phyloP scores from a whole-genome alignment of 2,797 vertebrate species.

The Notolepis coatsorum region DNA sequence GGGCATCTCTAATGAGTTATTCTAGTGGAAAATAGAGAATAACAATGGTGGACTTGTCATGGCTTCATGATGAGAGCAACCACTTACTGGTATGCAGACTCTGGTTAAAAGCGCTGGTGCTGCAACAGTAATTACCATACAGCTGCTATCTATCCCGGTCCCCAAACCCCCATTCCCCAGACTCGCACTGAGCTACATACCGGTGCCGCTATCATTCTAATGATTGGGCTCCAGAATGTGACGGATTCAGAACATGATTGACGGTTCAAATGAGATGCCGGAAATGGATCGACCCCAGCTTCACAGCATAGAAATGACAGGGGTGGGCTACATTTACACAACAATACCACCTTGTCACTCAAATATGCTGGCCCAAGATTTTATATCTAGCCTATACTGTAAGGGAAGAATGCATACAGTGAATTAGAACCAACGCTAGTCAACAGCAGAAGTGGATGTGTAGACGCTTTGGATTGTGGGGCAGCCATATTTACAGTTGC shows the following conservation, averaged over 20 bases:
- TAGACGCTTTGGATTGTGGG: no score
- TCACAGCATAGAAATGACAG: neutral
- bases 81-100: constrained; percentile 26
- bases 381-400: neutral
- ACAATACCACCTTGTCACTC: constrained; percentile 6
- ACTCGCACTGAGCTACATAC: neutral
- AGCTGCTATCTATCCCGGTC: constrained; percentile 20
- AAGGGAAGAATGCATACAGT: neutral
- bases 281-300: neutral
- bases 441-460: no score
- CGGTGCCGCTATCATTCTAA: constrained; percentile 7
- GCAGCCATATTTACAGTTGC: no score
- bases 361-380: neutral
- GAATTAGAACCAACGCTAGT: no score
- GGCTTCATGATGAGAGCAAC: constrained; percentile 11
- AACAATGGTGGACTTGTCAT: constrained; percentile 6
- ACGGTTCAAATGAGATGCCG: constrained; percentile 9
- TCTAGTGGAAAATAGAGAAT: constrained; percentile 39
- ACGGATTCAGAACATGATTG: constrained; percentile 13
- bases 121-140: constrained; percentile 24
- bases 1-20: constrained; percentile 44
- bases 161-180: neutral
- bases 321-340: constrained; percentile 2
- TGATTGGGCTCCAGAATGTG: constrained; percentile 29
- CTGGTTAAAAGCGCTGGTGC: constrained; percentile 11